These are phyloP conservation scores for Lacanobia wlatinum DNA, from an alignment of 2,888 invertebrate genomes.

Conservation along the genomic window DNA sequence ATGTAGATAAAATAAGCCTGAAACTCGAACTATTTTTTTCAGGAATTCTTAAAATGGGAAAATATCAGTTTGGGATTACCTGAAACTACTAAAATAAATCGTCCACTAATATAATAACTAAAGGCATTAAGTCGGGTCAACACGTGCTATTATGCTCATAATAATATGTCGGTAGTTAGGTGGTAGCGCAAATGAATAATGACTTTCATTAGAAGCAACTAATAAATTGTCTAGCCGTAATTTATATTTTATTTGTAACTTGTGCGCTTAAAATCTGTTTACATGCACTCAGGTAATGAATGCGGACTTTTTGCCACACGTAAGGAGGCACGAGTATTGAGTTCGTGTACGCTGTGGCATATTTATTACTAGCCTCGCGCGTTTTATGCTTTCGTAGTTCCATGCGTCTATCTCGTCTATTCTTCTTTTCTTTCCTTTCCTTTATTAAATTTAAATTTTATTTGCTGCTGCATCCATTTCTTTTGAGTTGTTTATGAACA, in stretches of 20 bases:
- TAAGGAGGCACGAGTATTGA: slow-evolving; percentile 73
- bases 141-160: slow-evolving; percentile 22
- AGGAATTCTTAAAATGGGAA: background rate
- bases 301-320: slow-evolving; percentile 70
- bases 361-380: slow-evolving; percentile 77
- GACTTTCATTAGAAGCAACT: slow-evolving; percentile 54
- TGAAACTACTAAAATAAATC: background rate
- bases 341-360: slow-evolving; percentile 77
- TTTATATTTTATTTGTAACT: slow-evolving; percentile 59
- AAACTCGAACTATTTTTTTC: no score
- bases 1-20: no score
- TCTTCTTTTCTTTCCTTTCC: slow-evolving; percentile 69
- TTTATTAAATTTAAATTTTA: slow-evolving; percentile 74
- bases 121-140: slow-evolving; percentile 1
- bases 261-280: slow-evolving; percentile 62
- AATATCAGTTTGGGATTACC: background rate
- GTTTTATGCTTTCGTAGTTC: slow-evolving; percentile 77
- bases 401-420: slow-evolving; percentile 66
- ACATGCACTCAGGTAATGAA: slow-evolving; percentile 70
- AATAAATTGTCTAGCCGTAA: slow-evolving; percentile 56
- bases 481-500: slow-evolving; percentile 66
- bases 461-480: slow-evolving; percentile 63
- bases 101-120: background rate
- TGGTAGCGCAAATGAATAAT: slow-evolving; percentile 43
- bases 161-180: slow-evolving; percentile 28